Conservation (phyloP, 2,888 invertebrate species). For the Pimpla rufipes region DNA sequence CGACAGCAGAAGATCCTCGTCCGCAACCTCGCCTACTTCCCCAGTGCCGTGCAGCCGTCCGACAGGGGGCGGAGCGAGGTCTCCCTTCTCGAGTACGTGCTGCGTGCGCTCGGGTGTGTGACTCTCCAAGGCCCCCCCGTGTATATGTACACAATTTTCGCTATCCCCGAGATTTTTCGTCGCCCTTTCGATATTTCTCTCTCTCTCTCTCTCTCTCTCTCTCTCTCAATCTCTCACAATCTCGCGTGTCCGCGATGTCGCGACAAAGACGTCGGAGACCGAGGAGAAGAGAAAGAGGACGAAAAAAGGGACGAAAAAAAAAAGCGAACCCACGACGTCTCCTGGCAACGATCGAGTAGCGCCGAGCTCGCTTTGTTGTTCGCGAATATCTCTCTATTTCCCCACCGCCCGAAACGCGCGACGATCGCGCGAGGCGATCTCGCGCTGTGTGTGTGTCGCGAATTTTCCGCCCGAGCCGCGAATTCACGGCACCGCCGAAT, state of each 20-base stretch:
- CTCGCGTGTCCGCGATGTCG: too few species aligned
- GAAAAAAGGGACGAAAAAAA: neutral
- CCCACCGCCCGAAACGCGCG: too few species aligned
- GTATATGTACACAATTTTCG: slow-evolving; percentile 4
- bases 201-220: neutral
- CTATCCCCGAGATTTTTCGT: neutral
- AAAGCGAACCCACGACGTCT: too few species aligned
- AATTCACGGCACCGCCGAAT: neutral
- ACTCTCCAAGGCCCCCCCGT: neutral
- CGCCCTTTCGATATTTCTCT: too few species aligned
- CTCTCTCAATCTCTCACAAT: neutral
- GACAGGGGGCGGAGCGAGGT: slow-evolving; percentile 65
- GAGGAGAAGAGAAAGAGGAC: neutral
- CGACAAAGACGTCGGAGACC: too few species aligned
- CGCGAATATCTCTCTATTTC: too few species aligned
- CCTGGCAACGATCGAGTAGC: too few species aligned
- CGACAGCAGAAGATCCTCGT: slow-evolving; percentile 32
- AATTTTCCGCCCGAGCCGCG: too few species aligned
- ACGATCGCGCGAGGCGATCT: too few species aligned
- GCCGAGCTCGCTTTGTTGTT: too few species aligned
- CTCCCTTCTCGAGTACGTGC: slow-evolving; percentile 32
- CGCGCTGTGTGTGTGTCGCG: too few species aligned
- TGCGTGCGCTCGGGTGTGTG: slow-evolving; percentile 21
- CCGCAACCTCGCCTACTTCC: slow-evolving; percentile 66
- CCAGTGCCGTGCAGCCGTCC: slow-evolving; percentile 52